These are phyloP conservation scores for Erynnis tages DNA, from an alignment of 2,888 invertebrate species.

Conservation along the genomic window DNA sequence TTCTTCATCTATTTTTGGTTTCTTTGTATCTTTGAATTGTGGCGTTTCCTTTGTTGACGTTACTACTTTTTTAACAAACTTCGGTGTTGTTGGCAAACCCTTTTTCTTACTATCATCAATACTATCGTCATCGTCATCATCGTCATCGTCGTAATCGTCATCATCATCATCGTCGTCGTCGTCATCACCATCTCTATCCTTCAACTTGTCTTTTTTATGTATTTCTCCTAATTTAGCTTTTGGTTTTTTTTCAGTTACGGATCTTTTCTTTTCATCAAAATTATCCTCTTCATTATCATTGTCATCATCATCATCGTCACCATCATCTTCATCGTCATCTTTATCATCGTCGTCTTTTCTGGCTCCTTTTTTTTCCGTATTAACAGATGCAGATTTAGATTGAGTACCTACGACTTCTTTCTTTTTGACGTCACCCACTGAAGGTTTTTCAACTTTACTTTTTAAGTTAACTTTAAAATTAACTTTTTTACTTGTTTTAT, in stretches of 20 bases:
- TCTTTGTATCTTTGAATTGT: slow-evolving; percentile 2
- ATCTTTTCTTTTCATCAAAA: no score
- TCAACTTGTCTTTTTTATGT: no score
- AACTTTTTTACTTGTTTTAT: slow-evolving; percentile 27
- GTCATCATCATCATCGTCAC: slow-evolving; percentile 29
- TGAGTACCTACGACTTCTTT: slow-evolving; percentile 23
- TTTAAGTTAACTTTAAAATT: no score
- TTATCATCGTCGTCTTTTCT: no score
- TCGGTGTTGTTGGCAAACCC: slow-evolving; percentile 3
- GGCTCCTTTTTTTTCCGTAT: not conserved
- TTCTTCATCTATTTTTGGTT: slow-evolving; percentile 7
- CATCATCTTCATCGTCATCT: slow-evolving; percentile 32
- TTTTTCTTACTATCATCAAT: slow-evolving; percentile 35
- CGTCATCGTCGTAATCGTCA: slow-evolving; percentile 31
- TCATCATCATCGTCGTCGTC: slow-evolving; percentile 33
- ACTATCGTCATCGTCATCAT: slow-evolving; percentile 28
- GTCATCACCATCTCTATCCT: slow-evolving; percentile 29
- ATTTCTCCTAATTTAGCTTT: no score
- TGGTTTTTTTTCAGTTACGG: no score
- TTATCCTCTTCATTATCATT: slow-evolving; percentile 30
- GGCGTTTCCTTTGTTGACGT: not conserved
- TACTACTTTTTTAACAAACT: not conserved
- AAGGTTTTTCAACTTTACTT: no score
- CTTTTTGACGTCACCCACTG: not conserved
- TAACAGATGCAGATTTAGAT: not conserved